These are phyloP conservation scores for Dynastes grantii DNA, from an alignment of 2,888 invertebrate species.

Conservation along the genomic window DNA sequence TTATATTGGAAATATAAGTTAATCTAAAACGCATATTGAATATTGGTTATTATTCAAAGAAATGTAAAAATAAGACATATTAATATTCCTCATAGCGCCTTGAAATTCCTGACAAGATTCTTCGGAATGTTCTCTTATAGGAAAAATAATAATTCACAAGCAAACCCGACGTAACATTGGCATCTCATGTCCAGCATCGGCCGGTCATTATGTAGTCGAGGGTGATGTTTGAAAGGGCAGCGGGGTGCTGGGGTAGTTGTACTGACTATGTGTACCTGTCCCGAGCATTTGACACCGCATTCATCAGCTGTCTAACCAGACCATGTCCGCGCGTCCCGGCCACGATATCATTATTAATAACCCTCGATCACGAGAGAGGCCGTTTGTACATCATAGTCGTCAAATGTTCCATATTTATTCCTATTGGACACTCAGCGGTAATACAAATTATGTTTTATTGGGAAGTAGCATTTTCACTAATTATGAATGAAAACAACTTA, in stretches of 20 bases:
- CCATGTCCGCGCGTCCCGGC: slow-evolving; percentile 62
- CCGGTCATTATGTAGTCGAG: slow-evolving; percentile 47
- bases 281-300: slow-evolving; percentile 60
- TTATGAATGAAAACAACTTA: not conserved
- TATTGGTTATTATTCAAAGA: too few relatives aligned
- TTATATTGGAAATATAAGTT: too few relatives aligned
- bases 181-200: slow-evolving; percentile 39
- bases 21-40: too few relatives aligned
- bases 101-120: slow-evolving; percentile 13
- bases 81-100: not conserved
- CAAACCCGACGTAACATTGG: slow-evolving; percentile 38
- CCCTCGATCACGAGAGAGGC: slow-evolving; percentile 62
- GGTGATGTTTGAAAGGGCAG: slow-evolving; percentile 50
- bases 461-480: not conserved
- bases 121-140: slow-evolving; percentile 30
- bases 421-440: slow-evolving; percentile 1
- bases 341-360: slow-evolving; percentile 69
- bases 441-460: slow-evolving; percentile 15
- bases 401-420: slow-evolving; percentile 33
- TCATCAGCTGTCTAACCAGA: slow-evolving; percentile 65
- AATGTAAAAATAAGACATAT: not conserved
- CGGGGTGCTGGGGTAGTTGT: slow-evolving; percentile 54
- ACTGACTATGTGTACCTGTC: slow-evolving; percentile 62
- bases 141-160: slow-evolving; percentile 45
- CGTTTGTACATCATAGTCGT: slow-evolving; percentile 39